These are phyloP conservation scores for Epizoanthus ramosus DNA, from an alignment of 92 coral and sea anemone genomes.

Conservation along the genomic window DNA sequence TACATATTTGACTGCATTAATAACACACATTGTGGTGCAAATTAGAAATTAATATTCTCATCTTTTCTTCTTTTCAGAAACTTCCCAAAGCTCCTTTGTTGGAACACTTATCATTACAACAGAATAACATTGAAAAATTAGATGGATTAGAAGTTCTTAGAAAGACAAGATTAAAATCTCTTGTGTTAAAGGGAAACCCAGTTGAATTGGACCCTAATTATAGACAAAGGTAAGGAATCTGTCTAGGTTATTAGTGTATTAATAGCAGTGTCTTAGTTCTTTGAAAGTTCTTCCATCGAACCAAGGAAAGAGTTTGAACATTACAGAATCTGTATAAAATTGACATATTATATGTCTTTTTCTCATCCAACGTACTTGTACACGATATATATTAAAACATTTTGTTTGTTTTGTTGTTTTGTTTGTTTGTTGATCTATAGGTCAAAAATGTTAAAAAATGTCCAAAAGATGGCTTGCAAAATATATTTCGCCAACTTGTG, in stretches of 20 bases:
- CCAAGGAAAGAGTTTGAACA: too few species aligned
- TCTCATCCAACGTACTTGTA: too few species aligned
- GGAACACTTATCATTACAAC: slow-evolving; percentile 91
- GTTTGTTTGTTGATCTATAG: too few species aligned
- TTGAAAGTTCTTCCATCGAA: neutral
- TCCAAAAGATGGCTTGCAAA: too few species aligned
- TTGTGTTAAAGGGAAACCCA: slow-evolving; percentile 89
- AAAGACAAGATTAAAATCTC: slow-evolving; percentile 73
- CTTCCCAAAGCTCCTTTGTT: slow-evolving; percentile 85
- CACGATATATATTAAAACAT: too few species aligned
- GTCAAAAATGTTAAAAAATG: too few species aligned
- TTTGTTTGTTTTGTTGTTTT: too few species aligned
- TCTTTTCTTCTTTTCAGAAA: slow-evolving; percentile 60
- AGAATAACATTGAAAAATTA: slow-evolving; percentile 80
- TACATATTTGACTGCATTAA: too few species aligned
- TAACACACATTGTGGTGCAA: too few species aligned
- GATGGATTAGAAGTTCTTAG: slow-evolving; percentile 76
- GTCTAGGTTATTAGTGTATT: neutral
- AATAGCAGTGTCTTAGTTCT: neutral
- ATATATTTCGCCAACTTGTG: too few species aligned
- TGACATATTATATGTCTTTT: too few species aligned
- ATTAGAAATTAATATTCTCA: neutral
- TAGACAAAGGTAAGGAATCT: slow-evolving; percentile 76
- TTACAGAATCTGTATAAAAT: too few species aligned
- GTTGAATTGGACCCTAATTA: slow-evolving; percentile 86